Conservation (phyloP, 1,140 invertebrate species). For the Pogonognathellus flavescens region DNA sequence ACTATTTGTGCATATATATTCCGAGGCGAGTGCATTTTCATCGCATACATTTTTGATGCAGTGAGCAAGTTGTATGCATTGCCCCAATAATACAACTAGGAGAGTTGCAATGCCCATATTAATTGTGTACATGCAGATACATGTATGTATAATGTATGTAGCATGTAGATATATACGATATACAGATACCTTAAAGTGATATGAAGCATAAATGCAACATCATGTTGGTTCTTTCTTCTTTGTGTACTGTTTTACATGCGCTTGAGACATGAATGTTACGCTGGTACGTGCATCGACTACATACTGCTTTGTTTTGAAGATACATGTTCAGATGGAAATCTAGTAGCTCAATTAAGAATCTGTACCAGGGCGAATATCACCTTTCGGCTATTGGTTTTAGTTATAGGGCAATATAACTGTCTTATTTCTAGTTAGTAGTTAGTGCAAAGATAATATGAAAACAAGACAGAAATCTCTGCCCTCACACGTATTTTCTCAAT, state of each 20-base stretch:
- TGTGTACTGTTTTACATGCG: background rate
- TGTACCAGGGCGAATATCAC: background rate
- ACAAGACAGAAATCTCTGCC: constrained; percentile 44
- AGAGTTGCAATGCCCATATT: too few relatives aligned
- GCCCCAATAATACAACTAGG: background rate
- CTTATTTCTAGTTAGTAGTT: constrained; percentile 7
- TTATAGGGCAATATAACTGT: constrained; percentile 21
- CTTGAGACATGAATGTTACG: background rate
- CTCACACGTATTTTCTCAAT: constrained; percentile 39
- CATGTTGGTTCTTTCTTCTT: background rate
- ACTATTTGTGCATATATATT: too few relatives aligned
- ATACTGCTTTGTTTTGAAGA: background rate
- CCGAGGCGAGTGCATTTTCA: too few relatives aligned
- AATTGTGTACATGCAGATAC: background rate
- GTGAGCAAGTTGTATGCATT: background rate
- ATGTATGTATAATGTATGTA: background rate
- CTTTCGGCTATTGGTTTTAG: constrained; percentile 25
- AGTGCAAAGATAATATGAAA: background rate
- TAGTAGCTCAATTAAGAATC: constrained; percentile 15
- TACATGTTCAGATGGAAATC: background rate
- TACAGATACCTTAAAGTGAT: background rate
- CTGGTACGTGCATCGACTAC: background rate
- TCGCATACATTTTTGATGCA: background rate
- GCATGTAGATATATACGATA: background rate
- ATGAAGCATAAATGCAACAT: constrained; percentile 8